Percentiles rank a stretch among this genome's conserved stretches.
Conservation (phyloP, 2,888 invertebrate species). For the Galerucella calmariensis region DNA sequence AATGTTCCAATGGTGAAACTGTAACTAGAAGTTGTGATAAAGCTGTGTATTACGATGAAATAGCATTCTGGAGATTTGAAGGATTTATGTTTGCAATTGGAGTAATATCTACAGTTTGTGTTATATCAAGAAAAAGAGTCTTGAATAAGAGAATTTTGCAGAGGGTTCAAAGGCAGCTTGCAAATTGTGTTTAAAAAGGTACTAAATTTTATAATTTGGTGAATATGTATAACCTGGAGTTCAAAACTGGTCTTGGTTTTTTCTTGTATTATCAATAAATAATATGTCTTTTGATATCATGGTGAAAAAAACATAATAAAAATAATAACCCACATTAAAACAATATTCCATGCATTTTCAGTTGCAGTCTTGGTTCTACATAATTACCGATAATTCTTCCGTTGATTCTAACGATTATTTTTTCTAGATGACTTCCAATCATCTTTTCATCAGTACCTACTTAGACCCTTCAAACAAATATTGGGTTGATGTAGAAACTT, state of each 20-base stretch:
- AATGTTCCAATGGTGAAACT: slow-evolving; percentile 83
- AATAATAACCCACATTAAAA: too few relatives aligned
- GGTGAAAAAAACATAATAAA: too few relatives aligned
- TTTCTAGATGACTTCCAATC: slow-evolving; percentile 31
- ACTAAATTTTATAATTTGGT: background rate
- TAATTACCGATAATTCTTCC: too few relatives aligned
- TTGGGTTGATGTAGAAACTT: slow-evolving; percentile 49
- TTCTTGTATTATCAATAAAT: too few relatives aligned
- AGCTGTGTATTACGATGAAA: slow-evolving; percentile 86
- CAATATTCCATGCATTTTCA: too few relatives aligned
- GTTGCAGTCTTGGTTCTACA: too few relatives aligned
- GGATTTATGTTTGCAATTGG: slow-evolving; percentile 75
- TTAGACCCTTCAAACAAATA: slow-evolving; percentile 27
- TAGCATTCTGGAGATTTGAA: slow-evolving; percentile 86
- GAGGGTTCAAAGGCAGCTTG: slow-evolving; percentile 77
- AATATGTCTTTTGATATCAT: too few relatives aligned
- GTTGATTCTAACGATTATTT: slow-evolving; percentile 20
- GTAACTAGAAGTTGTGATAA: slow-evolving; percentile 87
- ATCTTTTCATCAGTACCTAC: slow-evolving; percentile 46
- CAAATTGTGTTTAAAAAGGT: slow-evolving; percentile 68
- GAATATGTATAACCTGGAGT: background rate
- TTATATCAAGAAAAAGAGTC: slow-evolving; percentile 74
- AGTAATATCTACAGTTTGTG: slow-evolving; percentile 73
- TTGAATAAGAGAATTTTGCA: slow-evolving; percentile 75
- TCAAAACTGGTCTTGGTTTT: too few relatives aligned